Evolutionary conservation across 2,888 invertebrate species (phyloP).

Genomic region (Copidosoma aretas): DNA sequence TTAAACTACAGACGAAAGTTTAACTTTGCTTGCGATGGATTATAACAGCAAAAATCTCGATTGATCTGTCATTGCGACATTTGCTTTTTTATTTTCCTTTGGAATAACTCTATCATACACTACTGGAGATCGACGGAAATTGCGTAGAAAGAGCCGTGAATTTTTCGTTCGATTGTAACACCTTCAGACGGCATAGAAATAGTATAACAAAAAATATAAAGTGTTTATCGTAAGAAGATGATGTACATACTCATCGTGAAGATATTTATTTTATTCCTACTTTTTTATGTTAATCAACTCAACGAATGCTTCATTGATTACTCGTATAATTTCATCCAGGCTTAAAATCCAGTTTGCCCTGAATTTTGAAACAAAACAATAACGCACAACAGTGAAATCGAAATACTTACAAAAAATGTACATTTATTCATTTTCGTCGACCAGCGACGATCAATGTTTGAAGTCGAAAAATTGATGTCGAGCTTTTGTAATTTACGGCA

Average conservation of each 20-base stretch:
- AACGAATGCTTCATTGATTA: background rate
- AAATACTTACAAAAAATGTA: background rate
- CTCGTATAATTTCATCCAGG: background rate
- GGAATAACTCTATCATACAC: slow-evolving; percentile 11
- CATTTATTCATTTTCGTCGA: slow-evolving; percentile 24
- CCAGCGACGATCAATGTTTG: slow-evolving; percentile 38
- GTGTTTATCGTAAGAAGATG: slow-evolving; percentile 55
- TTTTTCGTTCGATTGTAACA: slow-evolving; percentile 32
- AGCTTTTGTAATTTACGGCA: slow-evolving; percentile 51
- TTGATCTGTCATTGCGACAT: background rate
- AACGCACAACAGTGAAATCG: background rate
- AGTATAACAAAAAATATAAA: slow-evolving; percentile 63
- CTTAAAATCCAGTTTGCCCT: background rate
- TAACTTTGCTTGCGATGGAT: background rate
- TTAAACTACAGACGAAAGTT: slow-evolving; percentile 12
- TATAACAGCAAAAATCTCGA: background rate
- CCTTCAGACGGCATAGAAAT: slow-evolving; percentile 56
- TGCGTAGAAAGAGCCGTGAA: slow-evolving; percentile 37
- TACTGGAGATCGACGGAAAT: slow-evolving; percentile 30
- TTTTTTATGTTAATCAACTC: too few relatives aligned
- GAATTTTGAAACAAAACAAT: background rate
- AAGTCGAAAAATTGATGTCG: slow-evolving; percentile 22
- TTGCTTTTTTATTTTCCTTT: slow-evolving; percentile 16
- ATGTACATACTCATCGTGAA: slow-evolving; percentile 8
- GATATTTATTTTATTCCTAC: background rate